Evolutionary conservation across 2,888 invertebrate species (phyloP).

Genomic region (Germaria angustata): DNA sequence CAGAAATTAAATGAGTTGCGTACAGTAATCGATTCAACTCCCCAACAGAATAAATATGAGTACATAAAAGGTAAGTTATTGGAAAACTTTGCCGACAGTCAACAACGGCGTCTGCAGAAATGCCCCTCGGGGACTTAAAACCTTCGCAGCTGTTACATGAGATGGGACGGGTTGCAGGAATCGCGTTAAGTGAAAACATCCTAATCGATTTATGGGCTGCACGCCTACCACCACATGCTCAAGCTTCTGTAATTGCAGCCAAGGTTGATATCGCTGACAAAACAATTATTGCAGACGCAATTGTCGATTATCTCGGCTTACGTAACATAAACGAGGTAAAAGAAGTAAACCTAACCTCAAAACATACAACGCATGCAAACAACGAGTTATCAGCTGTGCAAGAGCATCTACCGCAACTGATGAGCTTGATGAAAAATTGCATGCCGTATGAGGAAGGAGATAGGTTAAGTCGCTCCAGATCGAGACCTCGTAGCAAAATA

Average conservation of each 20-base stretch:
- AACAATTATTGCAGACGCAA: conserved; percentile 34
- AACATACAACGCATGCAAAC: not conserved
- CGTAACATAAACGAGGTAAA: not conserved
- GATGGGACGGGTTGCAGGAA: conserved; percentile 43
- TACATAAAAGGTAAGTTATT: conserved; percentile 35
- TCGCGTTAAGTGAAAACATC: conserved; percentile 33
- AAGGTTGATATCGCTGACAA: conserved; percentile 37
- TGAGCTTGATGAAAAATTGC: conserved; percentile 6
- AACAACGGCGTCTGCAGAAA: conserved; percentile 42
- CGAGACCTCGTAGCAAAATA: not conserved
- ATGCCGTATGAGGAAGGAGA: not conserved
- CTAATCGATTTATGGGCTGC: conserved; percentile 45
- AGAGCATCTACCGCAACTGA: not conserved
- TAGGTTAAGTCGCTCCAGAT: not conserved
- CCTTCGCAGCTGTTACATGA: conserved; percentile 35
- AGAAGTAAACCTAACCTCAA: conserved; percentile 20
- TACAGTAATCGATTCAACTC: conserved; percentile 24
- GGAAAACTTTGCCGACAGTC: conserved; percentile 38
- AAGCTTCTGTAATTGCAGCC: conserved; percentile 45
- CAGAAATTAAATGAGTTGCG: conserved; percentile 33
- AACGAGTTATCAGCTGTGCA: not conserved
- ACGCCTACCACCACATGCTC: conserved; percentile 43
- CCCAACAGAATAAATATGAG: conserved; percentile 24
- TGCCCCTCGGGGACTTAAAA: conserved; percentile 29
- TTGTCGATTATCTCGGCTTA: conserved; percentile 24